These are phyloP conservation scores for Erinaceus europaeus DNA, from an alignment of 2,113 vertebrate genomes.

Conservation along the genomic window DNA sequence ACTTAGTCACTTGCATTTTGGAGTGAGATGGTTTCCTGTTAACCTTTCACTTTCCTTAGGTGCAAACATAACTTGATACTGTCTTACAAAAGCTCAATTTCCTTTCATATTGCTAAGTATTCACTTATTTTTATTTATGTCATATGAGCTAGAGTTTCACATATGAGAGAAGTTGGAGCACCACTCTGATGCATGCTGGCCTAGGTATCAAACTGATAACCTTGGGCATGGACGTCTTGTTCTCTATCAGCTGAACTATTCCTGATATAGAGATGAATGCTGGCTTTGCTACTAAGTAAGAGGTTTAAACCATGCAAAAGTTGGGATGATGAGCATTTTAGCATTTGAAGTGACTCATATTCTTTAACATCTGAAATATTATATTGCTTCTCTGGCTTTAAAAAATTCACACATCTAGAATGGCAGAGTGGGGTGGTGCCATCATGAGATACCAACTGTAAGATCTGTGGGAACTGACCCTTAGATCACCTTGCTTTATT, in stretches of 20 bases:
- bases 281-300: not conserved
- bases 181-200: too few species aligned
- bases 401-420: not conserved
- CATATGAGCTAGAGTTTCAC: too few species aligned
- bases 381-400: slow-evolving; percentile 3
- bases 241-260: too few species aligned
- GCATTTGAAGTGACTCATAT: not conserved
- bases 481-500: not conserved
- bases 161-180: too few species aligned
- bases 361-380: not conserved
- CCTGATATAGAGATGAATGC: not conserved
- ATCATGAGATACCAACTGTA: not conserved
- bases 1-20: not conserved
- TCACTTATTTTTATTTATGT: too few species aligned
- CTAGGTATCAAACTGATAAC: too few species aligned
- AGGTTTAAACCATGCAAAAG: not conserved
- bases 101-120: too few species aligned
- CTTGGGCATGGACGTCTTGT: too few species aligned
- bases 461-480: not conserved
- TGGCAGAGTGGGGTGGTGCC: not conserved
- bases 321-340: not conserved
- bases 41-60: not conserved
- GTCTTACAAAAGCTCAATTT: not conserved
- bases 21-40: not conserved
- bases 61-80: not conserved